Evolutionary conservation across 2,888 invertebrate species (phyloP), one percentile per base, ranked within the genome.

Genomic region (Magallana nippona): DNA sequence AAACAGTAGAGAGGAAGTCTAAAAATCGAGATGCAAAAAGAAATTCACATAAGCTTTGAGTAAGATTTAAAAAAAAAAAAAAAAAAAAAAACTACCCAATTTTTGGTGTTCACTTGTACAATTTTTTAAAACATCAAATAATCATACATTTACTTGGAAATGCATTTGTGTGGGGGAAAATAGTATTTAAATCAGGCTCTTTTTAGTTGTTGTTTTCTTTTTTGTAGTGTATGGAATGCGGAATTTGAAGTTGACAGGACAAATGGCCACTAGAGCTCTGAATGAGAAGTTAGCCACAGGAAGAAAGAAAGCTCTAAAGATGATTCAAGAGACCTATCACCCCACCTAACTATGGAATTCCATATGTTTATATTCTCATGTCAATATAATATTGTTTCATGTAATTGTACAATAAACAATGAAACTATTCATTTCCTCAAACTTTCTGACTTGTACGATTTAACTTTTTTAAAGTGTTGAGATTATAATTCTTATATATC

Each of bases 271-370:
- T 13, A 32, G 60, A 60, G 58, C 58, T 1, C 17, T 82, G 13
- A 82, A 82, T 82, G 82, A 82, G 55, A 82, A 82, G 27, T 63
- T 82, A 19, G 82, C 82, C 19, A 63, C 82, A 13, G 82, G 82
- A 55, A 63, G 82, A 15, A 82, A 82, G 44, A 56, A 55, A 71
- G 60, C 71, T 3, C 17, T 17, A 55, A 55, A 55, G 55, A 55
- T 78, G 78, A 19, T 19, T 55, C 17, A 22, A 27, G 27, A 22
- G n/a, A 78, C 5, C 3, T 55, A 55, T 55, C 55, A 71, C 11
- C 71, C 71, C 27, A 27, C 71, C 71, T 71, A 27, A 71, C 32
- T 8, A 15, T 27, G 15, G 15, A 27, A 71, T 27, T 27, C 2
- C 13, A 27, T 27, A 15, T 27, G 13, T 27, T 63, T 3, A 63